phyloP scores from a whole-genome alignment of 1,140 invertebrate genomes.

The Drosophila eugracilis region DNA sequence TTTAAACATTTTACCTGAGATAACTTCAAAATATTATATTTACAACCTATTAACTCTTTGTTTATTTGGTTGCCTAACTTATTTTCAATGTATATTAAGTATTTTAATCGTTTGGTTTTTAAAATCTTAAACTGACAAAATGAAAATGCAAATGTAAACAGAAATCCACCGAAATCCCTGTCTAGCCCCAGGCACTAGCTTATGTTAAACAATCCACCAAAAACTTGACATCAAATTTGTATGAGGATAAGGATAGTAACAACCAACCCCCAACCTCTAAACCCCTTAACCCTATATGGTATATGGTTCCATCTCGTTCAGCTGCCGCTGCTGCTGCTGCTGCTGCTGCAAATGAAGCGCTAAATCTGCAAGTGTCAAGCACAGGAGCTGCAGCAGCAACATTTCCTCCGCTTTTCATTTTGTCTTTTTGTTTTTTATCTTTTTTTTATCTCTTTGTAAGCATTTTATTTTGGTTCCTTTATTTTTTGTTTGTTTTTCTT shows the following conservation, averaged over 20 bases:
- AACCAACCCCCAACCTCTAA: background rate
- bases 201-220: slow-evolving; percentile 52
- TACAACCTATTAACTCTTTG: background rate
- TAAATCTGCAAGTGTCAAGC: slow-evolving; percentile 76
- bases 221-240: slow-evolving; percentile 52
- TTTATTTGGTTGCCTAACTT: background rate
- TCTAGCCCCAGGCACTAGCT: slow-evolving; percentile 32
- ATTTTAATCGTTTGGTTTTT: too few relatives aligned
- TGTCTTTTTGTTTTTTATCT: slow-evolving; percentile 13
- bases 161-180: slow-evolving; percentile 32
- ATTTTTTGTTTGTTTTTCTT: too few relatives aligned
- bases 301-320: slow-evolving; percentile 23
- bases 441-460: slow-evolving; percentile 40
- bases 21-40: too few relatives aligned
- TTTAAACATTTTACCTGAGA: too few relatives aligned
- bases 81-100: background rate
- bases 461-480: slow-evolving; percentile 44
- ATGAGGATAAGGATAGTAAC: slow-evolving; percentile 27
- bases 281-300: background rate
- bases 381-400: slow-evolving; percentile 50
- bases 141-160: slow-evolving; percentile 34
- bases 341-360: slow-evolving; percentile 68
- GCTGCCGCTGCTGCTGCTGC: too few relatives aligned
- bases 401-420: background rate
- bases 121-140: slow-evolving; percentile 1